Base-by-base conservation (phyloP, 1,140 invertebrate species). In the Magallana angulata region DNA sequence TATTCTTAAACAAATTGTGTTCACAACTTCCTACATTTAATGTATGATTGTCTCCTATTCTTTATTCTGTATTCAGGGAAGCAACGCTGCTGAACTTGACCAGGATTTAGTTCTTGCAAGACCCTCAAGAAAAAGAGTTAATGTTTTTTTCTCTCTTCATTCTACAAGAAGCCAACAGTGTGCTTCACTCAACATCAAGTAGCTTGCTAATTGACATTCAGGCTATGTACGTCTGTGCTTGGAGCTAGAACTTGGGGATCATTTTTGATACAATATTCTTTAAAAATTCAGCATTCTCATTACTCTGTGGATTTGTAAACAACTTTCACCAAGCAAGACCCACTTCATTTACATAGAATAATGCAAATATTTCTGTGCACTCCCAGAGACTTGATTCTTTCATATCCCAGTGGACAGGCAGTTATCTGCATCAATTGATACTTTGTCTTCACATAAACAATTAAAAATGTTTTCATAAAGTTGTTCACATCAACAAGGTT, bases 221-320 rank as follows among this genome's bases (percentile, higher is more conserved):
- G 68, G 36, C 68, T 71, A 18, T 76, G 68, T 76, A 76, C 68
- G 24, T 24, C 68, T 76, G 68, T 24, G 68, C 24, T 76, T 64
- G 24, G 68, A 30, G 36, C 24, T 12, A 30, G 24, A 76, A 76
- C 68, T 76, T 11, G 18, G 68, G 68, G 68, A 76, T 76, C 36
- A 76, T 76, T 76, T 76, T 76, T 76, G 68, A 76, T 76, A 76
- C 68, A 76, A 24, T 76, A 76, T 76, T 76, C 68, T 76, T 76
- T 30, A 76, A 76, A 76, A 24, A 76, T 76, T 30, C 68, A 76
- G 68, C 18, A 76, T 76, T 76, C 68, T 76, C 68, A 76, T 76
- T 76, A 76, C 68, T 76, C 68, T 76, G 68, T 76, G 68, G 68
- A 76, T 76, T 76, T 76, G 68, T 76, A 76, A 76, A 76, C 68